Evolutionary conservation across 2,888 invertebrate genomes (phyloP).

Genomic region (Pimpla rufipes): DNA sequence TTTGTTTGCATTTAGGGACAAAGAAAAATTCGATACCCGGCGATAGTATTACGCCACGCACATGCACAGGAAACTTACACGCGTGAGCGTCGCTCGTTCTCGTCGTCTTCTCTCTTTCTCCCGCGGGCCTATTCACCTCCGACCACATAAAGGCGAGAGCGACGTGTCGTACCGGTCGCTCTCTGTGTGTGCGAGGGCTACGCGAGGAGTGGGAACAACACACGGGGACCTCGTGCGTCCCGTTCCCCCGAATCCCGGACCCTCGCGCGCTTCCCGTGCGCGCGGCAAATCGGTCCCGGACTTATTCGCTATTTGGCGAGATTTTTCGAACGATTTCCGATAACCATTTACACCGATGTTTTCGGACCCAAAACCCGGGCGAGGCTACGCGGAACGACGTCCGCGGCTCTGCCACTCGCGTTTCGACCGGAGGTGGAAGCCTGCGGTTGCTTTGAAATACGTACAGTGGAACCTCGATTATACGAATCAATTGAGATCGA

Average conservation of each 20-base stretch:
- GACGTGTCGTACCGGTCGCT: background rate
- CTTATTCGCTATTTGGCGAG: background rate
- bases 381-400: background rate
- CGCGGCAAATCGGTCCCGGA: background rate
- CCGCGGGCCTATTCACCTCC: conserved; percentile 38
- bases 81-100: conserved; percentile 15
- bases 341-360: background rate
- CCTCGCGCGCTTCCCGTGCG: background rate
- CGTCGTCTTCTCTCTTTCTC: conserved; percentile 35
- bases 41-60: conserved; percentile 72
- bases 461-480: too few relatives aligned
- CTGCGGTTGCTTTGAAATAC: background rate
- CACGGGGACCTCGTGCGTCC: conserved; percentile 6
- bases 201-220: conserved; percentile 18
- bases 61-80: conserved; percentile 36
- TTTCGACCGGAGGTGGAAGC: background rate
- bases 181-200: background rate
- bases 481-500: too few relatives aligned
- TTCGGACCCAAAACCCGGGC: background rate
- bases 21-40: conserved; percentile 77
- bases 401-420: background rate
- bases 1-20: conserved; percentile 76
- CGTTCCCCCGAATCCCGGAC: background rate
- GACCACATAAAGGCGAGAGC: conserved; percentile 28
- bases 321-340: background rate